phyloP scores from a whole-genome alignment of 2,888 invertebrate species.

The Rhagophthalmus giganteus region DNA sequence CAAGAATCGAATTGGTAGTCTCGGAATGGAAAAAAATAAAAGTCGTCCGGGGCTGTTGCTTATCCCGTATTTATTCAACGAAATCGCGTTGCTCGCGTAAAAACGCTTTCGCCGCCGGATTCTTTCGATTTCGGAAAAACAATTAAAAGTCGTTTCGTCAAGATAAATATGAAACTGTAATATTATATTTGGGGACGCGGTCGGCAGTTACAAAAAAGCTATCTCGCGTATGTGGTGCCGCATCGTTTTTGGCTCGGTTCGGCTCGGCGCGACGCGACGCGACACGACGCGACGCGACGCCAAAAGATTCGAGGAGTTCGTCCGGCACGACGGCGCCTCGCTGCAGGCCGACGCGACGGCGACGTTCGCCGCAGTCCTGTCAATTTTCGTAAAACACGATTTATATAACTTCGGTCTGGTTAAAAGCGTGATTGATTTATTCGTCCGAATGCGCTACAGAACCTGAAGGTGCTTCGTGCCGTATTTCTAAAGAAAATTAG shows the following conservation, averaged over 20 bases:
- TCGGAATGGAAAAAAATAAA: too few relatives aligned
- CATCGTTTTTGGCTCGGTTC: too few relatives aligned
- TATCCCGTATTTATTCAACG: too few relatives aligned
- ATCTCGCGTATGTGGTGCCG: slow-evolving; percentile 20
- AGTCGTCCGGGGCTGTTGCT: too few relatives aligned
- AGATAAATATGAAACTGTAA: slow-evolving; percentile 23
- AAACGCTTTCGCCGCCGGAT: too few relatives aligned
- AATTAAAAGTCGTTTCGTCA: slow-evolving; percentile 4
- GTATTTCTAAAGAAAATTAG: slow-evolving; percentile 22
- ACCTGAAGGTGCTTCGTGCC: slow-evolving; percentile 19
- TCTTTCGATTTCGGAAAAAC: too few relatives aligned
- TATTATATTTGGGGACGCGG: slow-evolving; percentile 12
- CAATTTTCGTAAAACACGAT: slow-evolving; percentile 34
- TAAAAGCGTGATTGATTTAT: slow-evolving; percentile 36
- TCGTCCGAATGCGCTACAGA: slow-evolving; percentile 28
- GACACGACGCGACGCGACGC: too few relatives aligned
- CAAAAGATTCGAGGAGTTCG: slow-evolving; percentile 21
- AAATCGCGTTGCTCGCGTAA: too few relatives aligned
- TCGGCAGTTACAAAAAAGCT: slow-evolving; percentile 20
- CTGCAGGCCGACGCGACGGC: slow-evolving; percentile 20
- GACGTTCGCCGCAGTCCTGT: slow-evolving; percentile 27
- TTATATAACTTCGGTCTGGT: slow-evolving; percentile 33
- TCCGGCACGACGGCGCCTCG: slow-evolving; percentile 27
- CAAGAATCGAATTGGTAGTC: too few relatives aligned
- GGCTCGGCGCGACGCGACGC: too few relatives aligned